These are phyloP conservation scores for Priocnemis perturbator DNA, from an alignment of 2,888 invertebrate species.

Conservation along the genomic window DNA sequence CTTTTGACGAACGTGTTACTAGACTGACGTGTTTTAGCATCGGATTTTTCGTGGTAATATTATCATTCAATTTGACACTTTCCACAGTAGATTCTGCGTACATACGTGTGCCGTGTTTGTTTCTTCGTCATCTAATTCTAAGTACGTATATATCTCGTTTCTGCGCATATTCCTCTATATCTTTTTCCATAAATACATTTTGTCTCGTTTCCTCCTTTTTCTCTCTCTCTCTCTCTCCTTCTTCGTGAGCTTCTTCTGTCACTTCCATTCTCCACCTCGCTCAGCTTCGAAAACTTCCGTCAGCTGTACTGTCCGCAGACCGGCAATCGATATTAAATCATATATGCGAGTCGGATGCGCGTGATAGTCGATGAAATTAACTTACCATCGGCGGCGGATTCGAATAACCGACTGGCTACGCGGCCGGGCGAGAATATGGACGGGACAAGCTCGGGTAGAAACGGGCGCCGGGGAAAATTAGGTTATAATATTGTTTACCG, in stretches of 20 bases:
- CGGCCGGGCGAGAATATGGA: neutral
- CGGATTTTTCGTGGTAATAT: too few species aligned
- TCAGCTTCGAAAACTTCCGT: neutral
- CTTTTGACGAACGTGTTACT: too few species aligned
- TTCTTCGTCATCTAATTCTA: too few species aligned
- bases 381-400: slow-evolving; percentile 8
- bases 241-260: slow-evolving; percentile 1
- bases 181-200: neutral
- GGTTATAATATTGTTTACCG: slow-evolving; percentile 39
- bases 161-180: too few species aligned
- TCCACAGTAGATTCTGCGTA: too few species aligned
- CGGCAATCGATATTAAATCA: too few species aligned
- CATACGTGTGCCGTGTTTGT: too few species aligned
- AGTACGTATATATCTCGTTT: neutral
- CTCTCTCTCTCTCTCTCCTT: neutral
- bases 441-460: too few species aligned
- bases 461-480: slow-evolving; percentile 29
- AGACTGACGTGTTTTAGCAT: too few species aligned
- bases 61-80: too few species aligned
- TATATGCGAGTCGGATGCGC: slow-evolving; percentile 10
- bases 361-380: slow-evolving; percentile 37
- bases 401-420: slow-evolving; percentile 16
- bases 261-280: neutral
- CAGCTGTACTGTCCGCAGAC: neutral
- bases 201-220: neutral